phyloP scores from a whole-genome alignment of 2,113 vertebrate genomes.

The Aythya baeri region DNA sequence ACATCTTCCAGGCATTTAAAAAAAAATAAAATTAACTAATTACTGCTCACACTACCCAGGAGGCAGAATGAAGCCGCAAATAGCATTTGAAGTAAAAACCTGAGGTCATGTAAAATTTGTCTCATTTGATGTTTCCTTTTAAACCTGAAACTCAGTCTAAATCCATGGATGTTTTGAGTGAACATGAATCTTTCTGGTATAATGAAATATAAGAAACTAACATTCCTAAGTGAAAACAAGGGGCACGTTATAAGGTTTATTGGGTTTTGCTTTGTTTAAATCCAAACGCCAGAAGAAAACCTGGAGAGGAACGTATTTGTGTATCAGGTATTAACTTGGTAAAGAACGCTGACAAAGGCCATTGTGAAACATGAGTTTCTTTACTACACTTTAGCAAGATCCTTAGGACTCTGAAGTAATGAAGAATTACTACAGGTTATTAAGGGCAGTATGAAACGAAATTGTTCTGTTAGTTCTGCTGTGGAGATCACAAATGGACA shows the following conservation, averaged over 20 bases:
- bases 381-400: not conserved
- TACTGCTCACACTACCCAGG: not conserved
- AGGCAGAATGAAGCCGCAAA: not conserved
- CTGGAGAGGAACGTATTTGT: not conserved
- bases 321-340: not conserved
- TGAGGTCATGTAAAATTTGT: not conserved
- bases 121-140: not conserved
- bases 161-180: not conserved
- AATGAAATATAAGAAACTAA: not conserved
- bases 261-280: not conserved
- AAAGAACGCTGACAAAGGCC: not conserved
- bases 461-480: not conserved
- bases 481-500: not conserved
- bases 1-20: not conserved
- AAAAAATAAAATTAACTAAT: not conserved
- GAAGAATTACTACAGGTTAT: not conserved
- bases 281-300: not conserved
- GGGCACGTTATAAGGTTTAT: not conserved
- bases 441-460: not conserved
- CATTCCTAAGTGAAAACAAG: not conserved
- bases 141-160: not conserved
- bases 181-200: not conserved
- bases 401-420: not conserved
- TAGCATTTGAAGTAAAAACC: constrained; percentile 16
- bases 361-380: not conserved